Evolutionary conservation across 1,140 invertebrate species (phyloP).

Genomic region (Trinorchestia longiramus): DNA sequence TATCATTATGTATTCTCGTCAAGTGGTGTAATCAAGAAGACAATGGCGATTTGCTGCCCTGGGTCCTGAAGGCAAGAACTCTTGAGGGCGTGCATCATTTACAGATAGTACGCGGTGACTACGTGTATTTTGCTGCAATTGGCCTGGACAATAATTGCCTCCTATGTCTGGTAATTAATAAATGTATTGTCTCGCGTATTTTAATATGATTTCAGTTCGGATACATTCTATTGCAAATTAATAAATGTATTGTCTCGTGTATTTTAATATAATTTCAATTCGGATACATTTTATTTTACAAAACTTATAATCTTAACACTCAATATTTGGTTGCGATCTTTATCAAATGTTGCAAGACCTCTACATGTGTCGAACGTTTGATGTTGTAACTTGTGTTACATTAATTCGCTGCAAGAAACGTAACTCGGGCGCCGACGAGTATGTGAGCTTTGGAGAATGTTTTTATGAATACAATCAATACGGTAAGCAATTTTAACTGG

Average conservation of each 20-base stretch:
- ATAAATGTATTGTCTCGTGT: background rate
- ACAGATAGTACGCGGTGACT: background rate
- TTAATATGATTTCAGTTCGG: no score
- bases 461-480: background rate
- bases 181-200: background rate
- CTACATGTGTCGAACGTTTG: background rate
- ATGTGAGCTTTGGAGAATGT: background rate
- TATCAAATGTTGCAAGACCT: background rate
- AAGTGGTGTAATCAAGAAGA: background rate
- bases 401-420: background rate
- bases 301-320: background rate
- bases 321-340: background rate
- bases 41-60: background rate
- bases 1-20: constrained; percentile 9
- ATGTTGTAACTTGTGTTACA: background rate
- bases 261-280: background rate
- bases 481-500: background rate
- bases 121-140: background rate
- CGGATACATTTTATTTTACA: background rate
- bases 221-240: no score
- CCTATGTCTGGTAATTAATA: background rate
- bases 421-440: background rate
- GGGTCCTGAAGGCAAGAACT: background rate
- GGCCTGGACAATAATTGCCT: background rate
- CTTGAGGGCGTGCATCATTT: background rate